Base-by-base conservation (phyloP, 2,113 vertebrate species). In the Scortum barcoo region DNA sequence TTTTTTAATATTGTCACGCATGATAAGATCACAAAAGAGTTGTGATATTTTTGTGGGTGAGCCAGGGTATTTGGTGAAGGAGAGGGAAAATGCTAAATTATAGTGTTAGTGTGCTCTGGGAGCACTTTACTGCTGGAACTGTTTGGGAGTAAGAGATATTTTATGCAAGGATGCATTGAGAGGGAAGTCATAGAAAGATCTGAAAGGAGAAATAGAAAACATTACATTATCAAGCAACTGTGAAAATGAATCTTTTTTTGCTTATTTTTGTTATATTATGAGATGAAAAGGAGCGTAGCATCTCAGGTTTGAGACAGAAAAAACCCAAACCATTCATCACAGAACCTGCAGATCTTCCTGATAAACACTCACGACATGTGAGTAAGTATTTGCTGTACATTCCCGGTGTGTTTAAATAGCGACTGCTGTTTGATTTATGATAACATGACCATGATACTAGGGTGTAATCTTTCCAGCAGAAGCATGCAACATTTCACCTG, bases 11-110 rank as follows among this genome's bases (percentile, higher is more conserved):
- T 89, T 87, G 86, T 84, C 91, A 95, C 88, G 70, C 86, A 57
- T 90, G 93, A 95, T 94, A 95, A 94, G 95, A 95, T 95, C 93
- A 95, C 93, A 89, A 75, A 89, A 91, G 89, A 86, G 83, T 80
- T 76, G 81, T 65, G 67, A 74, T 80, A 42, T 75, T 85, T 89
- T 81, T 56, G 71, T 70, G 66, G 61, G 38, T 69, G 77, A 80
- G 74, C 58, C 75, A 82, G 30, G 58, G 65, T 68, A 72, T n/a
- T 63, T 83, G 86, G 86, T 87, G 69, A 81, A 74, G 69, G 62
- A 70, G 72, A 73, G 65, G 78, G 75, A 75, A 60, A 53, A 88
- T 73, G 67, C 72, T 80, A 74, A 84, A 83, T 81, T 78, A 75
- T 77, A 84, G 69, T 56, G 61, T 79, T 65, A 69, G 38, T 72